These are phyloP conservation scores for Synanthedon andrenaeformis DNA, from an alignment of 2,888 invertebrate species.

Conservation along the genomic window DNA sequence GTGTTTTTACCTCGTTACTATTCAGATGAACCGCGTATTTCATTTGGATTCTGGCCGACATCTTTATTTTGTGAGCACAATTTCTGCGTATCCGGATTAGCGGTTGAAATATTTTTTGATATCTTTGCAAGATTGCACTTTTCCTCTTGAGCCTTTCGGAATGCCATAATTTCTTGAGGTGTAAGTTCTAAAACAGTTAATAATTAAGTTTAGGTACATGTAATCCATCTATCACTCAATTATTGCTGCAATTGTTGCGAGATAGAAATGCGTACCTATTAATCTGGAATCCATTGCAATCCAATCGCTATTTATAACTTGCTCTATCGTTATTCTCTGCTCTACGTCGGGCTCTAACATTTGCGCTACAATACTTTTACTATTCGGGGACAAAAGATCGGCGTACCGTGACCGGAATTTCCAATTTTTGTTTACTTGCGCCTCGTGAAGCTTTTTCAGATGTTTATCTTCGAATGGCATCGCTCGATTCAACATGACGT, in stretches of 20 bases:
- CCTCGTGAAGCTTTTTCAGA: constrained; percentile 75
- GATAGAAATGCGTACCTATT: constrained; percentile 26
- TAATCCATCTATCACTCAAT: too few species aligned
- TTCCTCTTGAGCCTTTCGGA: constrained; percentile 49
- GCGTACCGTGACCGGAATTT: constrained; percentile 76
- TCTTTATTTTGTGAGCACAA: background rate
- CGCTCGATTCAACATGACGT: constrained; percentile 84
- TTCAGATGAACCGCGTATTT: too few species aligned
- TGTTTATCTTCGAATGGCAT: constrained; percentile 88
- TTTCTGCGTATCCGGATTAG: background rate
- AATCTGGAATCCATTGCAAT: constrained; percentile 74
- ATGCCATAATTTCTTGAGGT: constrained; percentile 47
- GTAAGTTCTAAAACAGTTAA: constrained; percentile 39
- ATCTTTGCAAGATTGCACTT: constrained; percentile 9
- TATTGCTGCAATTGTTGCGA: too few species aligned
- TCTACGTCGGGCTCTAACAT: constrained; percentile 77
- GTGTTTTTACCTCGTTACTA: too few species aligned
- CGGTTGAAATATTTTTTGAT: background rate
- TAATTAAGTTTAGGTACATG: too few species aligned
- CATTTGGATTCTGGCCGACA: too few species aligned
- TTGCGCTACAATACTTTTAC: constrained; percentile 71
- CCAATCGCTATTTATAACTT: constrained; percentile 72
- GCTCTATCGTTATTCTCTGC: constrained; percentile 71
- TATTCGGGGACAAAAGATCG: constrained; percentile 68
- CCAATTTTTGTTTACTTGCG: constrained; percentile 72